Conservation (phyloP, 1,140 invertebrate species). For the Pseudomyrmex concolor region DNA sequence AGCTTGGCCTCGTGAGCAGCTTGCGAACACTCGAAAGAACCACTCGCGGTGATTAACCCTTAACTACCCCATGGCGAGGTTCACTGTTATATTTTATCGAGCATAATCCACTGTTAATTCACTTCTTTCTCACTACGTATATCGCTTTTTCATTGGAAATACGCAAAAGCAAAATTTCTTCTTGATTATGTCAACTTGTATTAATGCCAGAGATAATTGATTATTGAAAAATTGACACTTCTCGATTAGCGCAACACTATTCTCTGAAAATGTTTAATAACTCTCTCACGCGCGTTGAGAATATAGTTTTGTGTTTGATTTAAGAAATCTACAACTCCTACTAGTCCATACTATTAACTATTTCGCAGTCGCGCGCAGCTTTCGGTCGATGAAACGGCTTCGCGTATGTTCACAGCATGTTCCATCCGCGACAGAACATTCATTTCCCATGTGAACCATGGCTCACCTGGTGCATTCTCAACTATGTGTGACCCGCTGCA, state of each 20-base stretch:
- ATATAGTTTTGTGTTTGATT: constrained; percentile 21
- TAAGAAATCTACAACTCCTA: constrained; percentile 34
- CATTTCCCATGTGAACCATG: constrained; percentile 85
- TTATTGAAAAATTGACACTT: too few species aligned
- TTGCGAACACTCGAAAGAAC: constrained; percentile 64
- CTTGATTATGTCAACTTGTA: background rate
- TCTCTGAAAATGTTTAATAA: too few species aligned
- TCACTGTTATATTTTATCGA: constrained; percentile 18
- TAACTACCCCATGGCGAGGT: constrained; percentile 6
- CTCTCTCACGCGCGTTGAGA: background rate
- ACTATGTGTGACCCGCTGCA: constrained; percentile 58
- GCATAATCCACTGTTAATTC: background rate
- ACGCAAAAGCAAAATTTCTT: background rate
- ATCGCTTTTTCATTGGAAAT: background rate
- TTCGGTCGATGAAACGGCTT: constrained; percentile 65
- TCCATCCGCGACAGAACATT: constrained; percentile 83
- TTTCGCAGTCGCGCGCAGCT: constrained; percentile 36
- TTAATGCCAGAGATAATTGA: background rate
- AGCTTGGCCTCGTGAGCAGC: constrained; percentile 50
- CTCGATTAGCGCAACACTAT: too few species aligned
- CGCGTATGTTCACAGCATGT: constrained; percentile 77
- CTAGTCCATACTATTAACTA: constrained; percentile 44
- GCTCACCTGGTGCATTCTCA: constrained; percentile 77
- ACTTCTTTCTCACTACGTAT: background rate
- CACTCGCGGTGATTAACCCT: constrained; percentile 66